Percentiles rank a stretch among this genome's conserved stretches.
Conservation (phyloP, 2,888 invertebrate species). For the Taphrorychus bicolor region DNA sequence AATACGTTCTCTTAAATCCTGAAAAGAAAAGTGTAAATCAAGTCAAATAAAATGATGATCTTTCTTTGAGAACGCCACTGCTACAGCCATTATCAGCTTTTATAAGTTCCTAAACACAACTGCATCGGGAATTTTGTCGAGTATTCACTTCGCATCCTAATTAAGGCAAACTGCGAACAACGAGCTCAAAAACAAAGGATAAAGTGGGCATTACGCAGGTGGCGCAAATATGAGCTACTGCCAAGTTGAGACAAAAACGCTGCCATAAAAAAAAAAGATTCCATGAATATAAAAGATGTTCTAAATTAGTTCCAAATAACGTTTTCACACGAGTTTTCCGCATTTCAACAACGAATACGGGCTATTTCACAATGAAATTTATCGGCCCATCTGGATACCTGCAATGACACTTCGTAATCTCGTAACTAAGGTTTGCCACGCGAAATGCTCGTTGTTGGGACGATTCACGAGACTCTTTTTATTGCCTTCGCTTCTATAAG, state of each 20-base stretch:
- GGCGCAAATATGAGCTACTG: constrained; percentile 2
- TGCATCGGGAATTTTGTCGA: constrained; percentile 33
- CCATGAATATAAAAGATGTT: not conserved
- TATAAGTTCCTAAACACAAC: constrained; percentile 37
- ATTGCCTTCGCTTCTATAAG: not conserved
- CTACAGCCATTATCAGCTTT: constrained; percentile 34
- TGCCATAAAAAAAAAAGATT: constrained; percentile 7
- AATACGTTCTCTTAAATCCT: not conserved
- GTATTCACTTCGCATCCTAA: constrained; percentile 39
- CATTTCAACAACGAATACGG: constrained; percentile 5
- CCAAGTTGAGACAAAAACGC: no score
- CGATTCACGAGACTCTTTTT: not conserved
- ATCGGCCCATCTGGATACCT: constrained; percentile 8
- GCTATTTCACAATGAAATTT: constrained; percentile 3
- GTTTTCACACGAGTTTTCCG: constrained; percentile 12
- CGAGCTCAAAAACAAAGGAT: constrained; percentile 26
- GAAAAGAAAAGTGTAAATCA: not conserved
- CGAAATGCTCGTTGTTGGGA: constrained; percentile 10
- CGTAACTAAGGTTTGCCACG: constrained; percentile 18
- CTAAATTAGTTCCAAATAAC: constrained; percentile 19
- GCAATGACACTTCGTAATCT: constrained; percentile 15
- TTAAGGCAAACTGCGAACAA: constrained; percentile 33
- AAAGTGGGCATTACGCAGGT: constrained; percentile 22
- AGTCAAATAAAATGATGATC: not conserved
- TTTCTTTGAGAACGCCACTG: constrained; percentile 16